These are phyloP conservation scores for Hemicentrotus pulcherrimus DNA, from an alignment of 35 echinoderm and acorn worm species.

Conservation along the genomic window DNA sequence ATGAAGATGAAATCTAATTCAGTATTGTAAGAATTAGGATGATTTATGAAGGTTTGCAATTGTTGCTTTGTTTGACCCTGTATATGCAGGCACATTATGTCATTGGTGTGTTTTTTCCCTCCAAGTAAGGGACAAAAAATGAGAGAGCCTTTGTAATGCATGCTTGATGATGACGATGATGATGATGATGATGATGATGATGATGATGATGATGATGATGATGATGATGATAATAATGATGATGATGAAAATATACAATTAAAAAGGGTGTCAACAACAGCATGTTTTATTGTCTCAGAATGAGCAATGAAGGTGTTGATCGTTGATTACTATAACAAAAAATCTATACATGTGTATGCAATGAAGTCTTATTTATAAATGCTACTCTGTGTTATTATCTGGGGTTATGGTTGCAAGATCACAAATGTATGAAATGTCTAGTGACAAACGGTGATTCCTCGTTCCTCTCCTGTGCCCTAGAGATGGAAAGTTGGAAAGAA, in stretches of 20 bases:
- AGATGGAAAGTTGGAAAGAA: no score
- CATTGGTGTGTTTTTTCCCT: not conserved
- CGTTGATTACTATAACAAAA: not conserved
- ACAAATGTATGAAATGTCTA: no score
- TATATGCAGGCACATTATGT: slow-evolving; percentile 27
- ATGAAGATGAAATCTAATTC: slow-evolving; percentile 48
- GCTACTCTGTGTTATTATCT: not conserved
- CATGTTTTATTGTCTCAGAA: not conserved
- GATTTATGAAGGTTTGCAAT: slow-evolving; percentile 40
- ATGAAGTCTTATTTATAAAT: not conserved
- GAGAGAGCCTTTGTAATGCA: slow-evolving; percentile 46
- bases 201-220: not conserved
- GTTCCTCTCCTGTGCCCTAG: no score
- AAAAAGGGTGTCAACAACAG: not conserved
- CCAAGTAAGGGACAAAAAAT: slow-evolving; percentile 16
- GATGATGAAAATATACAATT: not conserved
- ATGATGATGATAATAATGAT: not conserved
- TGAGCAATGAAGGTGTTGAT: not conserved
- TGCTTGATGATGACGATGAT: not conserved
- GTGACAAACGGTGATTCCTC: no score
- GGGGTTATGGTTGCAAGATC: no score
- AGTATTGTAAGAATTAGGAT: slow-evolving; percentile 41
- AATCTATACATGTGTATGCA: not conserved
- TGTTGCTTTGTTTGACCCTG: not conserved
- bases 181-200: not conserved